These are phyloP conservation scores for Andricus curvator DNA, from an alignment of 2,888 invertebrate species.

Conservation along the genomic window DNA sequence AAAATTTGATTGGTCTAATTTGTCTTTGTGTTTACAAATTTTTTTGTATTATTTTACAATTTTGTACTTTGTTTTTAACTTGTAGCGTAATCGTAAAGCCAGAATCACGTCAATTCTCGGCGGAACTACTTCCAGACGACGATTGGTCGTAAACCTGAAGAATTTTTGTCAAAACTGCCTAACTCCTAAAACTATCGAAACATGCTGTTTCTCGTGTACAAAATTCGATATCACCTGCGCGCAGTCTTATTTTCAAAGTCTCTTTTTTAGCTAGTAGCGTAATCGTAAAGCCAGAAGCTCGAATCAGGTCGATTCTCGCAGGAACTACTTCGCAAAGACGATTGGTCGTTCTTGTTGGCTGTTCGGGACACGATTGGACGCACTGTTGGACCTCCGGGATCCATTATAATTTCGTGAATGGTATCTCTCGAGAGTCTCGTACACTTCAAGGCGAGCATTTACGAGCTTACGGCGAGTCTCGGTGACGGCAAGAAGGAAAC, in stretches of 20 bases:
- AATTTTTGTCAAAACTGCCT: too few species aligned
- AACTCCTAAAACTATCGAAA: too few species aligned
- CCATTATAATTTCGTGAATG: slow-evolving; percentile 65
- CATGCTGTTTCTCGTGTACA: too few species aligned
- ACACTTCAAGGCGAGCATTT: slow-evolving; percentile 62
- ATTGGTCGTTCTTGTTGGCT: slow-evolving; percentile 47
- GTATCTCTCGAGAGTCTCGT: slow-evolving; percentile 63
- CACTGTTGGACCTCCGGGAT: slow-evolving; percentile 49
- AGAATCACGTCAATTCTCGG: slow-evolving; percentile 15
- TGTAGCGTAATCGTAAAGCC: not conserved
- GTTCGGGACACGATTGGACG: slow-evolving; percentile 43
- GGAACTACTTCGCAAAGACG: slow-evolving; percentile 42
- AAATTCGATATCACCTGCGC: too few species aligned
- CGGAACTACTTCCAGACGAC: slow-evolving; percentile 39
- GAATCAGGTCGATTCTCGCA: slow-evolving; percentile 33
- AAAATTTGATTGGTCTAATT: too few species aligned
- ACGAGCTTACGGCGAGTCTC: slow-evolving; percentile 55
- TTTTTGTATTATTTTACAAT: too few species aligned
- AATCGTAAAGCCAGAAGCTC: slow-evolving; percentile 19
- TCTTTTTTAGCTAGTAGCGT: not conserved
- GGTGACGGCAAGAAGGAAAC: slow-evolving; percentile 50
- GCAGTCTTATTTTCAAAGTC: not conserved
- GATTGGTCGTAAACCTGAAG: slow-evolving; percentile 2
- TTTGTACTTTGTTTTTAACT: too few species aligned
- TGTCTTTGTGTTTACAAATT: too few species aligned